Evolutionary conservation across 1,140 invertebrate genomes (phyloP), one percentile per base, ranked within the genome.

Genomic region (Drosophila repletoides): DNA sequence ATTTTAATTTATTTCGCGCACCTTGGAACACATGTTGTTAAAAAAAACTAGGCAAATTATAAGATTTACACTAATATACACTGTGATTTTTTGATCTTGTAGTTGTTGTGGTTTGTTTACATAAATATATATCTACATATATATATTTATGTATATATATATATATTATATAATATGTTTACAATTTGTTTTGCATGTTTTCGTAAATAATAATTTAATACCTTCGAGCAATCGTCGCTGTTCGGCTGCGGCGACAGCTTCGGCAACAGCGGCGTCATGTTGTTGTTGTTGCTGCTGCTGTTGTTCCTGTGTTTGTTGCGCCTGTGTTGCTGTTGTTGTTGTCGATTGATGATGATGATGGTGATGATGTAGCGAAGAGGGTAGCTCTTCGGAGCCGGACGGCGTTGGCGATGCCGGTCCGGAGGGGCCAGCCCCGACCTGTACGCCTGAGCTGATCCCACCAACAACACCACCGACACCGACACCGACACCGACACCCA

Each of bases 221-320:
- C 88, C 88, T 89, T 89, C 88, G 70, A 89, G 83, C 84, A 89
- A 69, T 61, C 88, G 87, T 52, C 88, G 88, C 71, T 89, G 88
- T 89, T 89, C 86, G 58, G 83, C 84, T 53, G 72, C 77, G 66
- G 72, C 76, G 58, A 81, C 84, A 65, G 72, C 77, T 45, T 81
- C 84, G 38, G 72, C 77, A 83, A 76, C 81, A 76, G 70, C 70
- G 58, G 61, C 77, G 22, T 66, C 56, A 41, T 75, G 71, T 52
- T 55, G 60, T 52, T 59, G 67, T 12, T 64, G 67, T n/a, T 63
- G 58, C n/a, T 59, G 52, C 2, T 34, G 36, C n/a, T 70, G 77
- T 26, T 79, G 79, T 17, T 87, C 68, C 7, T 67, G 55, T 2
- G 72, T 64, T 7, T 88, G 75, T 15, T 69, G 69, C 0, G 55